Percentiles rank a stretch among this genome's conserved stretches.
These are phyloP conservation scores for Thamnophis elegans DNA, from an alignment of 2,797 vertebrate genomes.

Conservation along the genomic window DNA sequence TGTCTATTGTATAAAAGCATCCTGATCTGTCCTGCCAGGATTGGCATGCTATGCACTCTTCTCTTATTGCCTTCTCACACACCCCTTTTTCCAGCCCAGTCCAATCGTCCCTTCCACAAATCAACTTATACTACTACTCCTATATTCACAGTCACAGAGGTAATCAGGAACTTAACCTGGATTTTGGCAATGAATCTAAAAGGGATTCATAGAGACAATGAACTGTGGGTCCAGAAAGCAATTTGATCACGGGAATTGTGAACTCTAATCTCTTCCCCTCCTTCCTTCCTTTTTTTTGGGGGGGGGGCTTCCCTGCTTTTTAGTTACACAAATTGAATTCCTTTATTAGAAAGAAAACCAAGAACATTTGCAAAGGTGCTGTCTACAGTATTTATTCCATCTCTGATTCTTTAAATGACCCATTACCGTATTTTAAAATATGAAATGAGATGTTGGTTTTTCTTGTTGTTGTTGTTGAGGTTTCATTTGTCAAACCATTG, in stretches of 20 bases:
- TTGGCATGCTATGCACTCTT: background rate
- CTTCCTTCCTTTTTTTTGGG: background rate
- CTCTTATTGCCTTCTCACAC: constrained; percentile 44
- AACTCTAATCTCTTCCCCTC: background rate
- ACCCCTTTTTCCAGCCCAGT: constrained; percentile 29
- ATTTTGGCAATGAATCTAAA: background rate
- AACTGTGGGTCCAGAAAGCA: background rate
- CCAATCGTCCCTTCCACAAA: background rate
- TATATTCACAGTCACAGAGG: background rate
- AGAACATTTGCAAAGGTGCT: constrained; percentile 44
- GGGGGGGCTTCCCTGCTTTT: background rate
- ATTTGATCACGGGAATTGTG: background rate
- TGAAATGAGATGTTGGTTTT: constrained; percentile 46
- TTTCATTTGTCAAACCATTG: constrained; percentile 57
- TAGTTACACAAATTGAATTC: background rate
- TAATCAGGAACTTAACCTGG: background rate
- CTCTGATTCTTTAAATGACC: constrained; percentile 45
- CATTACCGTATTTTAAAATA: constrained; percentile 54
- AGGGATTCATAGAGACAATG: background rate
- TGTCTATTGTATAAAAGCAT: background rate
- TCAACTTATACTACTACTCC: too few species aligned
- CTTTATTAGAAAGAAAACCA: background rate
- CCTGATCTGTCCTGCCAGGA: constrained; percentile 29
- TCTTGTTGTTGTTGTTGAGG: background rate
- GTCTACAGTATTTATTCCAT: constrained; percentile 37